Conservation (phyloP, 2,113 vertebrate species). For the Piaya cayana region DNA sequence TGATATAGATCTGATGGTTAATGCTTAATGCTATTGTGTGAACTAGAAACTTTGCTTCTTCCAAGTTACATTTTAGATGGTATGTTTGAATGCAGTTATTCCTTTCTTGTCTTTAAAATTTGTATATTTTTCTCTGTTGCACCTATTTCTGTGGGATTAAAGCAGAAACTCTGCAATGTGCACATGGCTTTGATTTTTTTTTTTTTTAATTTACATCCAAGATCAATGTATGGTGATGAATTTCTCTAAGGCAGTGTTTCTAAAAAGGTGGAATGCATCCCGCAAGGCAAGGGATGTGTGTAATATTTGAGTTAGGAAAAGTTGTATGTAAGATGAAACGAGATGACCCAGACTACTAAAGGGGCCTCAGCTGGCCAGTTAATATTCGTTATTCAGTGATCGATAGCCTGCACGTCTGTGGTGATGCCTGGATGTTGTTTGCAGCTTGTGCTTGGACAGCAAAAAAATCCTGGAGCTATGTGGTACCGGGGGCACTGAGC, state of each 20-base stretch:
- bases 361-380: background rate
- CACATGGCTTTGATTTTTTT: background rate
- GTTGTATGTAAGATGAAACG: background rate
- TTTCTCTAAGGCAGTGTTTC: background rate
- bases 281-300: background rate
- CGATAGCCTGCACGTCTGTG: background rate
- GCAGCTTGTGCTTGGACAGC: background rate
- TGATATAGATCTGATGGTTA: background rate
- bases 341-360: background rate
- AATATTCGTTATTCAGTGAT: background rate
- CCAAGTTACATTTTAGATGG: background rate
- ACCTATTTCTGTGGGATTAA: background rate
- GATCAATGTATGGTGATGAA: background rate
- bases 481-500: background rate
- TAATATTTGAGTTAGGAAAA: background rate
- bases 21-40: background rate
- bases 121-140: background rate
- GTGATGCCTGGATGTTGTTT: background rate
- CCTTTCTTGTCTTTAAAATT: background rate
- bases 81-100: background rate
- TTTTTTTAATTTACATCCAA: background rate
- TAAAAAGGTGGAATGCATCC: background rate
- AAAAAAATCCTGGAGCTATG: background rate
- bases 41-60: background rate
- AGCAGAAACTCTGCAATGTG: background rate